These are phyloP conservation scores for Drosophila nigricruria DNA, from an alignment of 2,888 invertebrate genomes.

Conservation along the genomic window DNA sequence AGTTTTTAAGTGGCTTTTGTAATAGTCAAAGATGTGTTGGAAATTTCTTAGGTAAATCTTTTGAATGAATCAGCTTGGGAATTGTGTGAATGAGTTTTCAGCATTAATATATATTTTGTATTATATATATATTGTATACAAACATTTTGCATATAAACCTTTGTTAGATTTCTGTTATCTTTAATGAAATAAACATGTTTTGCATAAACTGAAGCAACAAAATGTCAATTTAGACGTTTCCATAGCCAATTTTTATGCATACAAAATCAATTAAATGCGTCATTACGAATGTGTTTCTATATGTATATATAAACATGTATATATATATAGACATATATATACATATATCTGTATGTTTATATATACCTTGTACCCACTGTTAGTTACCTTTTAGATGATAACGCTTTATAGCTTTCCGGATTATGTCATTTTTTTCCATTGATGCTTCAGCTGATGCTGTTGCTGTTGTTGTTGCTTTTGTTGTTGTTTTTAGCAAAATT, in stretches of 20 bases:
- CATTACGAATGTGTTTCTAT: background rate
- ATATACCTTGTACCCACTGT: background rate
- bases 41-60: too few species aligned
- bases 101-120: background rate
- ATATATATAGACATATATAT: background rate
- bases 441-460: background rate
- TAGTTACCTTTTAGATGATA: conserved; percentile 36
- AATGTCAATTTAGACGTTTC: background rate
- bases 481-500: conserved; percentile 25
- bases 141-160: background rate
- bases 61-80: background rate
- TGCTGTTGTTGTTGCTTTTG: conserved; percentile 10
- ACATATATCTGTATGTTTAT: background rate
- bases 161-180: background rate
- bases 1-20: too few species aligned
- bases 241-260: background rate
- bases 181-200: background rate
- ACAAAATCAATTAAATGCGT: conserved; percentile 4
- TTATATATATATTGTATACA: background rate
- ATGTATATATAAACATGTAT: background rate
- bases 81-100: background rate
- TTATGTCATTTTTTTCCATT: conserved; percentile 56
- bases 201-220: background rate
- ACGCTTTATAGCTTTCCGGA: conserved; percentile 48
- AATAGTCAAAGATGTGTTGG: too few species aligned